These are phyloP conservation scores for Lycopodina hypogea DNA, from an alignment of 37 sponge, comb jelly and placozoan genomes.

Conservation along the genomic window DNA sequence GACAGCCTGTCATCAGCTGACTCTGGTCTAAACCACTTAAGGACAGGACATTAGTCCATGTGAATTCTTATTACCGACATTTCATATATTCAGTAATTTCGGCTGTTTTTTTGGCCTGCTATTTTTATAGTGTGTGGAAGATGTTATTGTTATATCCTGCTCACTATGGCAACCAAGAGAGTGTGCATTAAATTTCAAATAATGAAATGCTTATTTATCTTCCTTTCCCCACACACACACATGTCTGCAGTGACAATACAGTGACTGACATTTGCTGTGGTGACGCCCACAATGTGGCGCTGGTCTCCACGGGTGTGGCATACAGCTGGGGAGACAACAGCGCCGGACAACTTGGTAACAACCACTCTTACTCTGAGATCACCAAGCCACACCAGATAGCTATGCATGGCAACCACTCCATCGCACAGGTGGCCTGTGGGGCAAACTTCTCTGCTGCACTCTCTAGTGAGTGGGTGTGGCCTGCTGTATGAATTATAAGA, in stretches of 20 bases:
- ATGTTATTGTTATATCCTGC: too few relatives aligned
- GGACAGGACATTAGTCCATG: too few relatives aligned
- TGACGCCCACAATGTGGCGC: conserved; percentile 70
- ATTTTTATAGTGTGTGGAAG: too few relatives aligned
- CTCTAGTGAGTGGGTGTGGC: conserved; percentile 26
- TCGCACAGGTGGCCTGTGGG: conserved; percentile 73
- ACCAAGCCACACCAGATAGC: conserved; percentile 39
- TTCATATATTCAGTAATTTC: too few relatives aligned
- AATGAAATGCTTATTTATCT: too few relatives aligned
- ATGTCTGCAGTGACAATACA: conserved; percentile 33
- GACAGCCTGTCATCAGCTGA: too few relatives aligned
- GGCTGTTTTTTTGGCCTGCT: too few relatives aligned
- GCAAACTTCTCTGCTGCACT: conserved; percentile 70
- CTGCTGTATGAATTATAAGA: background rate
- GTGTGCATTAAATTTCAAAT: too few relatives aligned
- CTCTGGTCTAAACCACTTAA: too few relatives aligned
- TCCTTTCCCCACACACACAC: background rate
- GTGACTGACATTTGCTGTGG: conserved; percentile 85
- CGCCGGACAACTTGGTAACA: conserved; percentile 53
- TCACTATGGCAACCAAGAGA: too few relatives aligned
- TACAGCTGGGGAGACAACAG: conserved; percentile 83
- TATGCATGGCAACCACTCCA: conserved; percentile 35
- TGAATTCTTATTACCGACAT: too few relatives aligned
- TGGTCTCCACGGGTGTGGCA: conserved; percentile 37
- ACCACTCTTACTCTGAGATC: conserved; percentile 10